Percentiles rank a stretch among this genome's conserved stretches.
These are phyloP conservation scores for Merodon equestris DNA, from an alignment of 2,888 invertebrate genomes.

Conservation along the genomic window DNA sequence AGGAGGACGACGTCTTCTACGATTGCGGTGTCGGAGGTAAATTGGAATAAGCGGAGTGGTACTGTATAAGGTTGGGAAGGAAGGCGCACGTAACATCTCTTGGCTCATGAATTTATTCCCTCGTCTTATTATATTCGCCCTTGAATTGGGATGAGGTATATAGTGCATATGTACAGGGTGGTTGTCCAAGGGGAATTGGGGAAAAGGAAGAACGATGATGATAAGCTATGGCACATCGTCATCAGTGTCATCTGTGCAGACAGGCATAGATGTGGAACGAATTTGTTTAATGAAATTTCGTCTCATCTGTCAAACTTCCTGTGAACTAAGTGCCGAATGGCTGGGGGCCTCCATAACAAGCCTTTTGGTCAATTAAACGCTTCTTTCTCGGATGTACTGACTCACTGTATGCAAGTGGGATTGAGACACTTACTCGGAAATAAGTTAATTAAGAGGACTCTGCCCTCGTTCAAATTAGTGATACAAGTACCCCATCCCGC, in stretches of 20 bases:
- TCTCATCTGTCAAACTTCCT: conserved; percentile 46
- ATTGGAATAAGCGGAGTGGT: conserved; percentile 42
- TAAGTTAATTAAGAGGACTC: conserved; percentile 38
- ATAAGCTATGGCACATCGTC: conserved; percentile 60
- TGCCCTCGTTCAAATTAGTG: conserved; percentile 42
- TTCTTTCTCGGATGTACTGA: neutral
- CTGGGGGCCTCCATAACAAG: neutral
- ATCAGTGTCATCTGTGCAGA: conserved; percentile 45
- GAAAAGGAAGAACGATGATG: conserved; percentile 25
- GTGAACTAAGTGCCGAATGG: neutral
- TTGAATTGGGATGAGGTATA: conserved; percentile 20
- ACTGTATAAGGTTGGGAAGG: conserved; percentile 23
- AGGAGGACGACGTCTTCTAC: conserved; percentile 16
- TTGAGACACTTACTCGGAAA: neutral
- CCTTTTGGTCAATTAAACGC: conserved; percentile 11
- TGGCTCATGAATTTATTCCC: conserved; percentile 67
- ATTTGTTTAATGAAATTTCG: conserved; percentile 55
- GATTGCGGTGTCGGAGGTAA: conserved; percentile 44
- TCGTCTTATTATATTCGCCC: conserved; percentile 63
- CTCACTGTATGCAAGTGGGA: no score
- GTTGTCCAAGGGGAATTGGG: conserved; percentile 31
- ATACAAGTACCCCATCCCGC: conserved; percentile 43
- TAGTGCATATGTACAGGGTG: conserved; percentile 19
- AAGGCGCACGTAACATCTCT: conserved; percentile 53
- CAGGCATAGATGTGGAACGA: conserved; percentile 32